phyloP scores from a whole-genome alignment of 35 echinoderm and acorn worm genomes.

The Eucidaris tribuloides region DNA sequence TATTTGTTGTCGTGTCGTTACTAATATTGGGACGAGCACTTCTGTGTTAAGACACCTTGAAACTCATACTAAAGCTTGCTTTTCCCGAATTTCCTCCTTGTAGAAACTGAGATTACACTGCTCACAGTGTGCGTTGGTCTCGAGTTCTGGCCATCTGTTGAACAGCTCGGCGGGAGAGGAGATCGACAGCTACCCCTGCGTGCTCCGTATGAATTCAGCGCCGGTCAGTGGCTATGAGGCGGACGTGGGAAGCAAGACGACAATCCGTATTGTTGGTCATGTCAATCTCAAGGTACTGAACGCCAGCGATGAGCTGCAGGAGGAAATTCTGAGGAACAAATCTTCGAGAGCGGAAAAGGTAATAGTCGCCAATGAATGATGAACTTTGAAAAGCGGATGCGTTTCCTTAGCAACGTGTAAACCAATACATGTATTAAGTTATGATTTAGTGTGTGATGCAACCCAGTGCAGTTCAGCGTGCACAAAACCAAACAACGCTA shows the following conservation, averaged over 20 bases:
- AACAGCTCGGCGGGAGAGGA: conserved; percentile 25
- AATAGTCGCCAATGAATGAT: too few relatives aligned
- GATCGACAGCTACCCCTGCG: conserved; percentile 50
- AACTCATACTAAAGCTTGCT: background rate
- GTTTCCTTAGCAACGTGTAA: too few relatives aligned
- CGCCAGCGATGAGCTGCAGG: background rate
- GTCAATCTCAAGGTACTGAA: conserved; percentile 5
- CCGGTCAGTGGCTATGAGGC: conserved; percentile 32
- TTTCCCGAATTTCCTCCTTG: background rate
- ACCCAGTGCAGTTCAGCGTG: too few relatives aligned
- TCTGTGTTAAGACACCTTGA: background rate
- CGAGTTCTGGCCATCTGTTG: conserved; percentile 43
- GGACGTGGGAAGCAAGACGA: conserved; percentile 49
- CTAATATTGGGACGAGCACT: background rate
- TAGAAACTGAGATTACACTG: conserved; percentile 38
- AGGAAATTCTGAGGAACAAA: background rate
- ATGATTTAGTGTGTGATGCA: too few relatives aligned
- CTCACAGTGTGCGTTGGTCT: conserved; percentile 41
- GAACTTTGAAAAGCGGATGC: too few relatives aligned
- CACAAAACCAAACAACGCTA: too few relatives aligned
- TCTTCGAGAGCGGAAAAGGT: conserved; percentile 30
- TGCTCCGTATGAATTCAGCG: conserved; percentile 50
- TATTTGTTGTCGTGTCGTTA: background rate
- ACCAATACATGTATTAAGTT: too few relatives aligned
- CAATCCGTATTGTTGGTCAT: conserved; percentile 36